phyloP scores from a whole-genome alignment of 2,797 vertebrate species.

The Crocidura indochinensis region DNA sequence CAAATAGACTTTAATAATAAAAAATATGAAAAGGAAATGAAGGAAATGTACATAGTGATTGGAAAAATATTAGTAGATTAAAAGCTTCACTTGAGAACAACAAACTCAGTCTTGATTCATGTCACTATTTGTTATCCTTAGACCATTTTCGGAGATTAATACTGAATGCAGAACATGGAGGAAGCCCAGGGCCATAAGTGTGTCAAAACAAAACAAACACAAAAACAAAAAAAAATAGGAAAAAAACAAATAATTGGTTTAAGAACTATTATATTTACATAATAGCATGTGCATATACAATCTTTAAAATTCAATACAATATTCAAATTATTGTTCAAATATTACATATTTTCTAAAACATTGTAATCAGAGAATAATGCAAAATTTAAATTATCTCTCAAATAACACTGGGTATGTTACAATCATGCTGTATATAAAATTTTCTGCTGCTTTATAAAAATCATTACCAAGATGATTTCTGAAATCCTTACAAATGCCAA shows the following conservation, averaged over 20 bases:
- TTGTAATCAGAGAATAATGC: neutral
- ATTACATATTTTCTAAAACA: neutral
- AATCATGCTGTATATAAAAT: neutral
- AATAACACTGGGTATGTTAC: neutral
- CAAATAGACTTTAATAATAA: neutral
- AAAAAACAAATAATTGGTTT: too few species aligned
- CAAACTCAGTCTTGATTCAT: too few species aligned
- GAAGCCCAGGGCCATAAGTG: too few species aligned
- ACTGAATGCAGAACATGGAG: too few species aligned
- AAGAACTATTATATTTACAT: neutral
- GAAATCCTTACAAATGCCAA: neutral
- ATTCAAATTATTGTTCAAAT: conserved; percentile 1
- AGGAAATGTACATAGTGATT: neutral
- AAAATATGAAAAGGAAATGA: neutral
- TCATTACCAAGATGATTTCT: neutral
- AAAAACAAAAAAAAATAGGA: too few species aligned
- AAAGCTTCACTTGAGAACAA: too few species aligned
- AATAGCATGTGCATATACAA: neutral
- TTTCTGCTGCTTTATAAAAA: neutral
- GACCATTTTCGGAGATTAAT: too few species aligned
- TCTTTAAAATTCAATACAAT: neutral
- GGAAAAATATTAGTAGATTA: too few species aligned
- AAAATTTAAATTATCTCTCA: conserved; percentile 27
- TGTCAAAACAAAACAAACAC: too few species aligned
- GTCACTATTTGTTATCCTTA: too few species aligned